A percentile compares a stretch with the other conserved stretches of the same genome.
Evolutionary conservation across 2,797 vertebrate genomes (phyloP).

Genomic region (Picus viridis): DNA sequence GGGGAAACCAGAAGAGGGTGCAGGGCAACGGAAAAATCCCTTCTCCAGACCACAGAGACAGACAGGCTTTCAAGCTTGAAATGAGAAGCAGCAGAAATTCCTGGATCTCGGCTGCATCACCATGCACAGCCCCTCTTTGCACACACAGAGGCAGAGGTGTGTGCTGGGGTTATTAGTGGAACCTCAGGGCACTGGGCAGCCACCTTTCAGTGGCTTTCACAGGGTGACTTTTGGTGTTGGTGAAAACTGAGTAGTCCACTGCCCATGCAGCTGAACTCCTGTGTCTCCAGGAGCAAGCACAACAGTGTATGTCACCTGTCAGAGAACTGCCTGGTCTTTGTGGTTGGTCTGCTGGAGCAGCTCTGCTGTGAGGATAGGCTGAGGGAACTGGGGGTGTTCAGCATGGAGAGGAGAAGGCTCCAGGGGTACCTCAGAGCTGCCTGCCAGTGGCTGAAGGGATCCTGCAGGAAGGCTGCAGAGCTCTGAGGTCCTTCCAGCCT

Average conservation of each 20-base stretch:
- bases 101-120: neutral
- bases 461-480: too few relatives aligned
- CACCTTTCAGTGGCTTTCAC: neutral
- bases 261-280: neutral
- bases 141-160: neutral
- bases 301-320: neutral
- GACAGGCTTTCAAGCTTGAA: constrained; percentile 23
- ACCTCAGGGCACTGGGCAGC: neutral
- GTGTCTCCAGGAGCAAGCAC: neutral
- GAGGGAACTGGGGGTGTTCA: too few relatives aligned
- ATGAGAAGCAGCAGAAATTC: neutral
- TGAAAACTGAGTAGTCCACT: neutral
- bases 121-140: neutral
- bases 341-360: neutral
- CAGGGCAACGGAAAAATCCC: neutral
- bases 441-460: too few relatives aligned
- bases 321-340: neutral
- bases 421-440: too few relatives aligned
- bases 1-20: neutral
- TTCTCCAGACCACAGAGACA: neutral
- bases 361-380: too few relatives aligned
- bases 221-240: neutral
- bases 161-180: neutral
- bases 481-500: too few relatives aligned
- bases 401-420: too few relatives aligned